These are phyloP conservation scores for Euthynnus affinis DNA, from an alignment of 2,797 vertebrate species.

Conservation along the genomic window DNA sequence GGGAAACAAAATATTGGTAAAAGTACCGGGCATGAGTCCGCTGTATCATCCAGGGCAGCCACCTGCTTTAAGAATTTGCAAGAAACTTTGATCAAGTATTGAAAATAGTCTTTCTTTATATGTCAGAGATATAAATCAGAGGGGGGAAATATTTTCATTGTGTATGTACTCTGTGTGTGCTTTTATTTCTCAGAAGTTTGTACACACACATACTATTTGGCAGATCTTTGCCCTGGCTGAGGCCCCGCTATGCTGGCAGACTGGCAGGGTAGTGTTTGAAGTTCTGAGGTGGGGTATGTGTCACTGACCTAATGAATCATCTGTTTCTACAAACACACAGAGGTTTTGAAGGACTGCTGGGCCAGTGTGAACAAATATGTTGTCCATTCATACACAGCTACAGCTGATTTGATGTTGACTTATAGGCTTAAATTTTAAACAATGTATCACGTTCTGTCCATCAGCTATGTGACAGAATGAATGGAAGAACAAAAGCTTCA, in stretches of 20 bases:
- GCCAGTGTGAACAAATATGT: not conserved
- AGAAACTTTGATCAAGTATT: not conserved
- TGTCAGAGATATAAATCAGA: not conserved
- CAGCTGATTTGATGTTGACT: not conserved
- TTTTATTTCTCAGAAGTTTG: not conserved
- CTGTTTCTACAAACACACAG: not conserved
- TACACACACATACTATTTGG: not conserved
- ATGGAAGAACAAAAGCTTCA: not conserved
- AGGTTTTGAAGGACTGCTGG: not conserved
- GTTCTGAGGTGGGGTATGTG: conserved; percentile 6
- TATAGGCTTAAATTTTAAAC: not conserved
- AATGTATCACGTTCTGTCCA: not conserved
- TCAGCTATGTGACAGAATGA: not conserved
- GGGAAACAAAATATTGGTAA: no score
- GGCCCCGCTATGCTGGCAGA: not conserved
- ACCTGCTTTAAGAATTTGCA: not conserved
- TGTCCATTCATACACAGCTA: not conserved
- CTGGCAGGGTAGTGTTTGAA: not conserved
- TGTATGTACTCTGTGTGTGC: not conserved
- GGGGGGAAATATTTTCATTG: no score
- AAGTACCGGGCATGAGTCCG: not conserved
- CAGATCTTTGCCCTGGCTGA: not conserved
- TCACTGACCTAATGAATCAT: conserved; percentile 12
- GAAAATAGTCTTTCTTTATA: not conserved
- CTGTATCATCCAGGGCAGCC: not conserved